Evolutionary conservation across 1,140 invertebrate genomes (phyloP), one percentile per base, ranked within the genome.

Genomic region (Drosophila bifasciata): DNA sequence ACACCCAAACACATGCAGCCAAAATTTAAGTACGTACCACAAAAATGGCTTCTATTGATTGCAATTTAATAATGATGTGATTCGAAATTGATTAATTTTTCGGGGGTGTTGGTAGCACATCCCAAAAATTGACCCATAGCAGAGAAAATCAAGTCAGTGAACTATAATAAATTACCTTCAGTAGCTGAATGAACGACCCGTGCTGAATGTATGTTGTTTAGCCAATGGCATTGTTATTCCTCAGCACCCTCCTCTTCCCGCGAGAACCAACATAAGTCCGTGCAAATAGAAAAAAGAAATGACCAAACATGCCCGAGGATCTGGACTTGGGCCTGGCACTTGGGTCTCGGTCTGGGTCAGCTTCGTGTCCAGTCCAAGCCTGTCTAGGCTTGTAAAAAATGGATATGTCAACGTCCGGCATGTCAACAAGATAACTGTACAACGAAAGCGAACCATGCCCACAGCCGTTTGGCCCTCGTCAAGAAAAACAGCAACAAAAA

Each of bases 321-420:
- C 9, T 13, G 32, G 32, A 11, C 32, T 36, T 36, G 32, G 9
- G 28, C 4, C 28, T 36, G 32, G 11, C 9, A 3, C 11, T 9
- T 32, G 28, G 23, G 23, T 25, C 23, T 25, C 5, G 23, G 23
- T 25, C 23, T 25, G 0, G 23, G 28, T 32, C 25, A 25, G 1
- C 25, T 7, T 25, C 58, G 53, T 49, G 32, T 70, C 28, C 28
- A 13, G 39, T n/a, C n/a, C n/a, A n/a, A 58, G 28, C 49, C 41
- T 45, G 50, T 32, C 76, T 64, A 79, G 63, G 70, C 73, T 79
- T 66, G 69, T 85, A 84, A 89, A 89, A 89, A 89, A 89, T 89
- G 76, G 79, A 85, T 79, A 85, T 89, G 85, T 89, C 84, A 89
- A 89, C 70, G 80, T 89, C 79, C 80, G 71, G 75, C 71, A 63